Evolutionary conservation across 2,797 vertebrate species (phyloP), one percentile per base, ranked within the genome.

Genomic region (Gymnoscopelus braueri): DNA sequence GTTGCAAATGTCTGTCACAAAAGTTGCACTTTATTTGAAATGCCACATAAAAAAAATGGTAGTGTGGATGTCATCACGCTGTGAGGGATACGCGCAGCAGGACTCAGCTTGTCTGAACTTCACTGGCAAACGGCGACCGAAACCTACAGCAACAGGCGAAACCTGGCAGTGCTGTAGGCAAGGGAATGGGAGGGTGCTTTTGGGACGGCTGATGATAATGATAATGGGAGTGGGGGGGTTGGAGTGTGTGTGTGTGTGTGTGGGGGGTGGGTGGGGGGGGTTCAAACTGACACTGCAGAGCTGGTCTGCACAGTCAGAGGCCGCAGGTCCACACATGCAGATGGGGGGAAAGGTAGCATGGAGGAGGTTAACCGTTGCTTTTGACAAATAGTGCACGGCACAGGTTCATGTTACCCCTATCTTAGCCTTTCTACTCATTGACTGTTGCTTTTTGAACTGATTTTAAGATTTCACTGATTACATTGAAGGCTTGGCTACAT

Each of bases 61-160:
- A 65, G 61, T 78, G 56, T 70, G 55, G 84, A 78, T 90, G 77
- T 89, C 83, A 82, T 86, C 72, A 80, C 68, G 78, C 73, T 76
- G 71, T 77, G 84, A 90, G 78, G 84, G 91, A 88, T 26, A 52
- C n/a, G 13, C 55, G 13, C 55, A 87, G 89, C 94, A 95, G 92
- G 94, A 94, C 91, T 71, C 81, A 86, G 93, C 94, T 92, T 91
- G 94, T 84, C 87, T 82, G 62, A 72, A 81, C 29, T 4, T 13
- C 52, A 44, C 65, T 90, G 90, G 82, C 90, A 92, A 92, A 88
- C 80, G 68, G 89, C 71, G 87, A 94, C 91, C 92, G 93, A 94
- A 95, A 95, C 94, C 85, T 84, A 90, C 82, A 88, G 74, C 75
- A 86, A 81, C 84, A 94, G 90, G 82, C 92, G 93, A 95, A 95